Evolutionary conservation across 1,140 invertebrate genomes (phyloP).

Genomic region (Mactra quadrangularis): DNA sequence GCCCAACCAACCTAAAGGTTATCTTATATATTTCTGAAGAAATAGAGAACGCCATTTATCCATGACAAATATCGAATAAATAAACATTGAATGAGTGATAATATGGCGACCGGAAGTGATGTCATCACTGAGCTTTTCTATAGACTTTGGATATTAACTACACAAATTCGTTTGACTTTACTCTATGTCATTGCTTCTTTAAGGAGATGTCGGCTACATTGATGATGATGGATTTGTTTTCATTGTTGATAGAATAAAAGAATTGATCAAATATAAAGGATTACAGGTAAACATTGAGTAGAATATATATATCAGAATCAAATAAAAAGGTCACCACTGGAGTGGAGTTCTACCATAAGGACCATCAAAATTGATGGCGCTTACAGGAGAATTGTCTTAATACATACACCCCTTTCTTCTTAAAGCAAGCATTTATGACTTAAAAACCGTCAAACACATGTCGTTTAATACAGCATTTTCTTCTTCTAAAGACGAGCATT

Average conservation of each 20-base stretch:
- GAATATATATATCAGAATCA: not conserved
- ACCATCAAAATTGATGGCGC: too few relatives aligned
- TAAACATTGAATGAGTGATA: too few relatives aligned
- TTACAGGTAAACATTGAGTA: constrained; percentile 90
- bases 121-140: not conserved
- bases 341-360: too few relatives aligned
- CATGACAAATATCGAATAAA: too few relatives aligned
- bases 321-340: not conserved
- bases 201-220: constrained; percentile 77
- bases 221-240: constrained; percentile 77
- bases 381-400: not conserved
- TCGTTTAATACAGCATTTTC: too few relatives aligned
- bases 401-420: too few relatives aligned
- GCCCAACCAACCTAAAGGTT: too few relatives aligned
- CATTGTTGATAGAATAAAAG: constrained; percentile 78
- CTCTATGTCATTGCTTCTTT: not conserved
- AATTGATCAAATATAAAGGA: constrained; percentile 92
- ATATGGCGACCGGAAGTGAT: not conserved
- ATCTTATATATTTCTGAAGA: too few relatives aligned
- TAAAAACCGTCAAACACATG: too few relatives aligned
- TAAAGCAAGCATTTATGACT: too few relatives aligned
- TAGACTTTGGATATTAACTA: not conserved
- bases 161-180: not conserved
- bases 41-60: too few relatives aligned
- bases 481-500: too few relatives aligned